These are phyloP conservation scores for Umimayanthus kanabou DNA, from an alignment of 92 coral and sea anemone genomes.

Conservation along the genomic window DNA sequence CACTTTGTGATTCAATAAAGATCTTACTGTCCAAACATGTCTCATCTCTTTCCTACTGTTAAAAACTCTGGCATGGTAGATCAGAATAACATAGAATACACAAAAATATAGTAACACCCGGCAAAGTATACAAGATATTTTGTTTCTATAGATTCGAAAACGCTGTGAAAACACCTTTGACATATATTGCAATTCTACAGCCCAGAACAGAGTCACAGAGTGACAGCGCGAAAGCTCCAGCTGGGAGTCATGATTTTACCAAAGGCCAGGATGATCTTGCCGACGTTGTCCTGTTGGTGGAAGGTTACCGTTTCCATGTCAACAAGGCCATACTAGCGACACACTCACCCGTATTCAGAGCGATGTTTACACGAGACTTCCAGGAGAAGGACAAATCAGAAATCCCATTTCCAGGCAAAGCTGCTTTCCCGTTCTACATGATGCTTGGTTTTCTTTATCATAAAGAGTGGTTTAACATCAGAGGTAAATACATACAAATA, in stretches of 20 bases:
- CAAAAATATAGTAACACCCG: too few species aligned
- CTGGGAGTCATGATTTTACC: slow-evolving; percentile 6
- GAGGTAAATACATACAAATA: not conserved
- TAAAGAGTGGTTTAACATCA: slow-evolving; percentile 5
- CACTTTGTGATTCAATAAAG: too few species aligned
- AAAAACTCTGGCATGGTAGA: too few species aligned
- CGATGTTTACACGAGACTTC: not conserved
- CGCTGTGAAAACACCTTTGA: too few species aligned
- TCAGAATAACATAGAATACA: too few species aligned
- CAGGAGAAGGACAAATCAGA: not conserved
- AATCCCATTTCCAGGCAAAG: not conserved
- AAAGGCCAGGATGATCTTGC: slow-evolving; percentile 8
- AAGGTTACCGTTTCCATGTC: slow-evolving; percentile 7
- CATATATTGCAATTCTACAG: too few species aligned
- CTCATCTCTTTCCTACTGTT: too few species aligned
- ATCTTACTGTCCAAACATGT: too few species aligned
- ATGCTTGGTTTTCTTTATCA: slow-evolving; percentile 16
- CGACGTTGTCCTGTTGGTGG: slow-evolving; percentile 53
- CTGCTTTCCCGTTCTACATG: not conserved
- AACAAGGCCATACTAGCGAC: slow-evolving; percentile 1
- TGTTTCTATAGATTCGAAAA: too few species aligned
- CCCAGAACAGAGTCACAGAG: not conserved
- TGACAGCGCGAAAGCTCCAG: not conserved
- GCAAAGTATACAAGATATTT: too few species aligned
- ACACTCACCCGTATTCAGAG: slow-evolving; percentile 11